Percentiles rank a stretch among this genome's conserved stretches.
Evolutionary conservation across 2,113 vertebrate species (phyloP).

Genomic region (Cyrtonyx montezumae): DNA sequence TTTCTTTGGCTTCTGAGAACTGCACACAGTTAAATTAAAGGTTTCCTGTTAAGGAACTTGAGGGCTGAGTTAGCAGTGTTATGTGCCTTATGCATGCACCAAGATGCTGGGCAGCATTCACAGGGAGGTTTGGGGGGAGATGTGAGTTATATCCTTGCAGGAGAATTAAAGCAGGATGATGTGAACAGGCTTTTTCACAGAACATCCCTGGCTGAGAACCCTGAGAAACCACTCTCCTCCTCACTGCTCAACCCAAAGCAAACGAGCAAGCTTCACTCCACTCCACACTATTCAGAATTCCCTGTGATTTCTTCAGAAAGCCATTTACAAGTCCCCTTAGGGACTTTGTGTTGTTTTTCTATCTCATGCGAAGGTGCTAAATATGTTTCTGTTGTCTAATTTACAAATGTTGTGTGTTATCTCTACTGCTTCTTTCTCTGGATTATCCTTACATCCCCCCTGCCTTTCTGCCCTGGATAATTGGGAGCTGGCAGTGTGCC

Average conservation of each 20-base stretch:
- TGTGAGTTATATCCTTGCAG: accelerated
- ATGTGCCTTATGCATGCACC: not conserved
- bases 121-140: not conserved
- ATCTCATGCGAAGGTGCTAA: not conserved
- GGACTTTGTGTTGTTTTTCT: not conserved
- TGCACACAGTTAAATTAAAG: not conserved
- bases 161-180: not conserved
- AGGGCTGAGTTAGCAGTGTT: not conserved
- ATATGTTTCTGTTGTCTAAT: not conserved
- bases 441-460: not conserved
- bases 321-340: not conserved
- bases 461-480: conserved; percentile 28
- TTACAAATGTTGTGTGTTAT: not conserved
- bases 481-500: conserved; percentile 14
- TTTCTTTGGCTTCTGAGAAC: not conserved
- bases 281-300: not conserved
- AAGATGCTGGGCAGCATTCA: not conserved
- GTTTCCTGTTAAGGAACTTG: not conserved
- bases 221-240: not conserved
- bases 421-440: conserved; percentile 14
- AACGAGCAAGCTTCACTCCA: not conserved
- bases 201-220: accelerated
- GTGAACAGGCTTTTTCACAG: not conserved
- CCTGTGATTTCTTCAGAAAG: not conserved
- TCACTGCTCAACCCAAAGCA: not conserved